These are phyloP conservation scores for Xiphophorus hellerii DNA, from an alignment of 2,113 vertebrate species.

Conservation along the genomic window DNA sequence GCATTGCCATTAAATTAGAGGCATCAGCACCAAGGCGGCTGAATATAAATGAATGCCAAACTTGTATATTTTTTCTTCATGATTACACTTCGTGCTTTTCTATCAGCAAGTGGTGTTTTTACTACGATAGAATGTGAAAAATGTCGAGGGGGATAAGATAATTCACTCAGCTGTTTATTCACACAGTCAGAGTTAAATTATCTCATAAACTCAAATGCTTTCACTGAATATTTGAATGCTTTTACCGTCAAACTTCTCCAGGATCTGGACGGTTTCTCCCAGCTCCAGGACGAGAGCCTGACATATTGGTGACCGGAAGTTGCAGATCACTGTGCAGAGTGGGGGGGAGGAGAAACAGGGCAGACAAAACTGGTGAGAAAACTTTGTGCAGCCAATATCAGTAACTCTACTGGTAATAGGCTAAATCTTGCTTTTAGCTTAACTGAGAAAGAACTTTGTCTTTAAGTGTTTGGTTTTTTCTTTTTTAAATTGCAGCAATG, in stretches of 20 bases:
- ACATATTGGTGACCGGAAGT: conserved; percentile 91
- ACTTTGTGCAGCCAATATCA: not conserved
- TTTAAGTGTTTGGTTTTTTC: not conserved
- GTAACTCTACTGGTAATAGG: not conserved
- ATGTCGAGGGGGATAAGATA: too few species aligned
- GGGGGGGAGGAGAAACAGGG: not conserved
- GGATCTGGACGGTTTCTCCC: conserved; percentile 96
- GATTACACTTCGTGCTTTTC: too few species aligned
- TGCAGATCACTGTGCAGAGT: conserved; percentile 88
- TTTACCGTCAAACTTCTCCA: conserved; percentile 97
- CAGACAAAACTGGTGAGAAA: conserved; percentile 5
- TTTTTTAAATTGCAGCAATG: not conserved
- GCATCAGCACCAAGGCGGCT: too few species aligned
- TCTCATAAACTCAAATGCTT: too few species aligned
- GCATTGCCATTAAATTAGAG: too few species aligned
- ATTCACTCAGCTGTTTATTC: too few species aligned
- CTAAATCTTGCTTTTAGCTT: not conserved
- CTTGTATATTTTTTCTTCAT: too few species aligned
- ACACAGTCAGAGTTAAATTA: too few species aligned
- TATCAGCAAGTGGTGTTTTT: too few species aligned
- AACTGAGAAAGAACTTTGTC: conserved; percentile 7
- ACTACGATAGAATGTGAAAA: too few species aligned
- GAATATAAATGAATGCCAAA: too few species aligned
- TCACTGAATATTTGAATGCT: not conserved
- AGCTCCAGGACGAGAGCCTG: conserved; percentile 95